Evolutionary conservation across 2,797 vertebrate species (phyloP), one percentile per base, ranked within the genome.

Genomic region (Loris lydekkerianus): DNA sequence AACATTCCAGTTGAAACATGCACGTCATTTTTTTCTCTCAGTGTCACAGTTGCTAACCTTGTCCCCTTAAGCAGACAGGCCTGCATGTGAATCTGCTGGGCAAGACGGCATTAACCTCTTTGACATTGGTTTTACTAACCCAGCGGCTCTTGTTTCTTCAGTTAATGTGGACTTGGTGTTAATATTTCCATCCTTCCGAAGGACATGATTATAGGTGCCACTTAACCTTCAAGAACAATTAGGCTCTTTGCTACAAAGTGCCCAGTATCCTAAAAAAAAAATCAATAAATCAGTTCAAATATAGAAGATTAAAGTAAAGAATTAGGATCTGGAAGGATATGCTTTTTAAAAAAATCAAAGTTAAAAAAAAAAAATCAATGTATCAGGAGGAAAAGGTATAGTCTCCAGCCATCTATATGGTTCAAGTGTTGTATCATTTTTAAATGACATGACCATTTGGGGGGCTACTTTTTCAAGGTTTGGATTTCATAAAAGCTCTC

Each of bases 181-280:
- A 93, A 96, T 95, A 83, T 88, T 65, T 76, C 86, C 69, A 96
- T 25, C 29, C 93, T 95, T 96, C 92, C 67, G 1, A 58, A 69
- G 70, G 85, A 94, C 93, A 86, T 76, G 86, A 80, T 97, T 91
- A 37, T 77, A 37, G 77, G 78, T 76, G 89, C 75, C 65, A 61
- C 75, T 91, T 70, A 92, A 86, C 75, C 86, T 85, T 92, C 63
- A 83, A 89, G 86, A 88, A 96, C 46, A 60, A 94, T 96, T 95
- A 95, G 43, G 67, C 29, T 92, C 46, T 78, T 61, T 34, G n/a
- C 58, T 86, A 46, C 75, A 81, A 67, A 84, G 75, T n/a, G 65
- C 86, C 65, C 46, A n/a, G 58, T n/a, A 60, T 82, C 61, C 73
- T 93, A 95, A 86, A 94, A 95, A 96, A 65, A 67, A 23, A 60